Conservation (phyloP, 2,888 invertebrate species). For the Rhabditoides inermis region DNA sequence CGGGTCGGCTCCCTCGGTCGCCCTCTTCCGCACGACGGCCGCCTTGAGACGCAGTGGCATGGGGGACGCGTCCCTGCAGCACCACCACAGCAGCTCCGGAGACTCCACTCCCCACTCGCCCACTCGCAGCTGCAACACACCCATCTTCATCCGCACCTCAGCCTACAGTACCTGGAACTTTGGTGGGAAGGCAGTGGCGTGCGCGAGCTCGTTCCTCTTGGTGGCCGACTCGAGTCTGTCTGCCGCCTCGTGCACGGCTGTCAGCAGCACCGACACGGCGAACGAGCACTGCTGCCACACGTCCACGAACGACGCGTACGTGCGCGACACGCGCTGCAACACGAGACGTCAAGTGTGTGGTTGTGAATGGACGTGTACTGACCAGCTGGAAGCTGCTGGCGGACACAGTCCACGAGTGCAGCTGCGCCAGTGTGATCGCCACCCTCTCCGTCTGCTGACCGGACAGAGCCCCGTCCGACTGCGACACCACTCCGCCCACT, state of each 20-base stretch:
- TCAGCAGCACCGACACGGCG: slow-evolving; percentile 3
- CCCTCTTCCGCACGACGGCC: slow-evolving; percentile 13
- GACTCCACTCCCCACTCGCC: background rate
- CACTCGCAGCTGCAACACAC: background rate
- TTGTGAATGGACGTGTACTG: too few relatives aligned
- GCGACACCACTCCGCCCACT: too few relatives aligned
- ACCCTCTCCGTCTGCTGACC: too few relatives aligned
- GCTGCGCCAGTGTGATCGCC: too few relatives aligned
- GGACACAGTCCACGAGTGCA: too few relatives aligned
- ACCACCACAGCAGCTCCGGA: background rate
- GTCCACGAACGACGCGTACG: slow-evolving; percentile 23
- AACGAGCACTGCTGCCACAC: slow-evolving; percentile 19
- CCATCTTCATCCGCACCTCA: background rate
- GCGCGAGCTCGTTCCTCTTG: slow-evolving; percentile 5
- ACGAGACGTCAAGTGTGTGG: too few relatives aligned
- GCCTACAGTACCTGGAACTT: background rate
- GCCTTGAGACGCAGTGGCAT: slow-evolving; percentile 26
- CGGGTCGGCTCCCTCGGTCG: slow-evolving; percentile 9
- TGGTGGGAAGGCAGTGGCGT: slow-evolving; percentile 14
- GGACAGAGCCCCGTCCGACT: too few relatives aligned
- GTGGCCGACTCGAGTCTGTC: background rate
- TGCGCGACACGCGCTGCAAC: slow-evolving; percentile 16
- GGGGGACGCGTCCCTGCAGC: slow-evolving; percentile 19
- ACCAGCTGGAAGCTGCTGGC: too few relatives aligned
- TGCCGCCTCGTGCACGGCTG: slow-evolving; percentile 4